These are phyloP conservation scores for Tenthredo scrophulariae DNA, from an alignment of 2,888 invertebrate genomes.

Conservation along the genomic window DNA sequence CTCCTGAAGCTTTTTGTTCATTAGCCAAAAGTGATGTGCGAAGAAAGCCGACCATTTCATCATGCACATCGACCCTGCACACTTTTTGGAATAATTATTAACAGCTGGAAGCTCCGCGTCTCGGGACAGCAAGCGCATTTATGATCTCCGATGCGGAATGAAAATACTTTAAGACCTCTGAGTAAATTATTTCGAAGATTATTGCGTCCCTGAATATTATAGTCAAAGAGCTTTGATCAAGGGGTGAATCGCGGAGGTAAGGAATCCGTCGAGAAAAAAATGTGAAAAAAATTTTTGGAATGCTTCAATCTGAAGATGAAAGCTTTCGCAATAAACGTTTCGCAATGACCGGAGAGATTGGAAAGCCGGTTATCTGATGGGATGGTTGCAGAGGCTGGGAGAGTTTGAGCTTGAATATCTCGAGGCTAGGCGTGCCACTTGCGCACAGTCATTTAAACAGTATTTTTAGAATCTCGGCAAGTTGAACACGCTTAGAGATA, in stretches of 20 bases:
- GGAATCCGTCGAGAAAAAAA: not conserved
- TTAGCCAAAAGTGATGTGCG: not conserved
- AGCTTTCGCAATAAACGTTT: not conserved
- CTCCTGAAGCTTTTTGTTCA: not conserved
- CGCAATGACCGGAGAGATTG: constrained; percentile 42
- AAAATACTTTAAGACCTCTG: not conserved
- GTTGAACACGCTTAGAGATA: constrained; percentile 64
- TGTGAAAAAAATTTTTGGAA: not conserved
- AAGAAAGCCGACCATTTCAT: not conserved
- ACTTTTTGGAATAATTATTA: not conserved
- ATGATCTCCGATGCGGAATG: not conserved
- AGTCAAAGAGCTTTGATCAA: not conserved
- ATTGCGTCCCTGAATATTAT: not conserved
- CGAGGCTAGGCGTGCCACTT: constrained; percentile 52
- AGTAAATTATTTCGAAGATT: not conserved
- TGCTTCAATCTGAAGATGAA: not conserved
- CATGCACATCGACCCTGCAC: not conserved
- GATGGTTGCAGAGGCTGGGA: constrained; percentile 57
- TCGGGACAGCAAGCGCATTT: not conserved
- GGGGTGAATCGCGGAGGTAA: not conserved
- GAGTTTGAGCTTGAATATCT: constrained; percentile 54
- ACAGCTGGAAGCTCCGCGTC: constrained; percentile 9
- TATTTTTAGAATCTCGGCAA: constrained; percentile 73
- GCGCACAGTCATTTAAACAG: constrained; percentile 66
- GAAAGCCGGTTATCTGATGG: constrained; percentile 55